Conservation (phyloP, 2,113 vertebrate genomes). For the Podarcis raffonei region DNA sequence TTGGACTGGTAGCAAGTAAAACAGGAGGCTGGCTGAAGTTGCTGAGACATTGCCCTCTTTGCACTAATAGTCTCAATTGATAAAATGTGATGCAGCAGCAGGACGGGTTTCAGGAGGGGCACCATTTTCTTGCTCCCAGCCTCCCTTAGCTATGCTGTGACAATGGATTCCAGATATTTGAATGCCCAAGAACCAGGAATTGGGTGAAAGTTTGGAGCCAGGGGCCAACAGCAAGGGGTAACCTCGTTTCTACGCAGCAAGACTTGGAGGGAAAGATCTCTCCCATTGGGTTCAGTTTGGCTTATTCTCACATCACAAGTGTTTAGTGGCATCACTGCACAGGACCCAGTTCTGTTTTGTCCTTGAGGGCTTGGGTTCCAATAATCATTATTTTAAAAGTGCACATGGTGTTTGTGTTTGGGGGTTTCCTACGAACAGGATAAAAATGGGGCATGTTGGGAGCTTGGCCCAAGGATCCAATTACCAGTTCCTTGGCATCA, state of each 20-base stretch:
- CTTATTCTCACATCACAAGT: neutral
- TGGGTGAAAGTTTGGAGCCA: neutral
- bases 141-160: neutral
- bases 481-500: conserved; percentile 19
- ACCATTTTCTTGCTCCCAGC: neutral
- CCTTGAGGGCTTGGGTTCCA: neutral
- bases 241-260: no score
- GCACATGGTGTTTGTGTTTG: conserved; percentile 1
- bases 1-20: no score
- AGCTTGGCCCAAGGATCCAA: conserved; percentile 10
- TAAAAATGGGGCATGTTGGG: conserved; percentile 30
- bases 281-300: neutral
- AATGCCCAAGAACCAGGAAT: neutral
- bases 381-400: neutral
- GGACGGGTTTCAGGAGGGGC: neutral
- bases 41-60: no score
- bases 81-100: neutral
- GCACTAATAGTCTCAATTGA: no score
- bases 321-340: neutral
- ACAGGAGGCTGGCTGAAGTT: no score
- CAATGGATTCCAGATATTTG: neutral
- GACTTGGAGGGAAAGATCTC: neutral
- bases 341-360: neutral
- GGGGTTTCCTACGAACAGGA: conserved; percentile 22
- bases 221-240: neutral